phyloP scores from a whole-genome alignment of 2,113 vertebrate species.

The Rousettus leschenaultii region DNA sequence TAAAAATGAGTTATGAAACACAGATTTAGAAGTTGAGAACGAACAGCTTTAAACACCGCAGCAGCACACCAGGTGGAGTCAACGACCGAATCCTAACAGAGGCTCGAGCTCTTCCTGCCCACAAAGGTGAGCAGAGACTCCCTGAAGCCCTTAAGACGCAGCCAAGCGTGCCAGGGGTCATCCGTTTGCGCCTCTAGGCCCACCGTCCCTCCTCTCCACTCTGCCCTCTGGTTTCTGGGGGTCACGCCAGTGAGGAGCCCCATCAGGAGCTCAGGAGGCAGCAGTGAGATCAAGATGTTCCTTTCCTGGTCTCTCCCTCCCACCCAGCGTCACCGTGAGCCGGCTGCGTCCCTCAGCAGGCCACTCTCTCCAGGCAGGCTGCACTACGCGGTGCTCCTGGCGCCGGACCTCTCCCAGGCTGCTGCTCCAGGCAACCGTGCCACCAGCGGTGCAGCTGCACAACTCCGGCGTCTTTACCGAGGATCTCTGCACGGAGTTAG shows the following conservation, averaged over 20 bases:
- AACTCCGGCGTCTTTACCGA: not conserved
- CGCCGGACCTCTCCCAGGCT: not conserved
- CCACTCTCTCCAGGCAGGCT: not conserved
- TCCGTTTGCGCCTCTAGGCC: not conserved
- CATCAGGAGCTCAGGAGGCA: not conserved
- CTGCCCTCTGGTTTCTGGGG: not conserved
- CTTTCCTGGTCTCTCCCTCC: not conserved
- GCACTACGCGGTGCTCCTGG: not conserved
- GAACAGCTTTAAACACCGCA: not conserved
- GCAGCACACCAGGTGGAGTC: not conserved
- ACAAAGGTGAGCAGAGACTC: not conserved
- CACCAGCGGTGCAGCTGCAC: too few species aligned
- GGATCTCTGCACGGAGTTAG: not conserved
- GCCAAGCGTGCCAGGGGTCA: not conserved
- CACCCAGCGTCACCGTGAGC: not conserved
- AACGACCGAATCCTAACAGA: not conserved
- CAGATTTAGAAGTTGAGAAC: not conserved
- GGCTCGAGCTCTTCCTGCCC: not conserved
- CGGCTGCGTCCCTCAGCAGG: not conserved
- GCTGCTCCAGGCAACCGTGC: not conserved
- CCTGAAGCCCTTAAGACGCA: not conserved
- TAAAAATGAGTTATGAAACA: not conserved
- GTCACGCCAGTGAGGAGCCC: not conserved
- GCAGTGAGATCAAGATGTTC: not conserved
- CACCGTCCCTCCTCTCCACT: not conserved